Evolutionary conservation across 1,140 invertebrate genomes (phyloP).

Genomic region (Pteromalus puparum): DNA sequence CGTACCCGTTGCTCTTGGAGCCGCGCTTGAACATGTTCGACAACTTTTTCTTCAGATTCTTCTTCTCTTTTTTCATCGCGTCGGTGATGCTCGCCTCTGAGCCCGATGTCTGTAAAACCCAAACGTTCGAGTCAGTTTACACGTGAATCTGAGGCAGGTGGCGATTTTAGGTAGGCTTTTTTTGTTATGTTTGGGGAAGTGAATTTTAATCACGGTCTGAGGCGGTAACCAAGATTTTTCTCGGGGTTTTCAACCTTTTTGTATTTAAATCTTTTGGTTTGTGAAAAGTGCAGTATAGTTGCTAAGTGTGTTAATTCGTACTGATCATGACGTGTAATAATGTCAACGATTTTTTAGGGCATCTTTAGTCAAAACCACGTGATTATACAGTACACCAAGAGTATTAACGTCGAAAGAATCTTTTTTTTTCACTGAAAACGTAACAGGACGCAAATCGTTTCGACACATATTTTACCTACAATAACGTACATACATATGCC

Average conservation of each 20-base stretch:
- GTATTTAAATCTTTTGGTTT: not conserved
- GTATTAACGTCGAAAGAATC: no score
- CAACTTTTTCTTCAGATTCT: constrained; percentile 86
- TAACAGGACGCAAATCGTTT: not conserved
- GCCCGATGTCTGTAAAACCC: constrained; percentile 80
- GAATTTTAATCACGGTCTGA: not conserved
- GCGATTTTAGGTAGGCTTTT: not conserved
- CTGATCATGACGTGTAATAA: no score
- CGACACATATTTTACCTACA: constrained; percentile 6
- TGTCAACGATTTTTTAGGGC: no score
- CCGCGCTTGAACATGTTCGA: constrained; percentile 88
- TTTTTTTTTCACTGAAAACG: not conserved
- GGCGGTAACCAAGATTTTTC: not conserved
- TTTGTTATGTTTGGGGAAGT: not conserved
- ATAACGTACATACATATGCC: not conserved
- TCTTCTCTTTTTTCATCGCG: constrained; percentile 80
- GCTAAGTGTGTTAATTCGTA: no score
- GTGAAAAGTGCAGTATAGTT: not conserved
- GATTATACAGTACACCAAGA: no score
- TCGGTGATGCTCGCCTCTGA: constrained; percentile 86
- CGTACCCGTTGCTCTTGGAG: constrained; percentile 82
- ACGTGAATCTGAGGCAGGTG: not conserved
- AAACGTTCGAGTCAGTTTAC: constrained; percentile 4
- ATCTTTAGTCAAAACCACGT: no score
- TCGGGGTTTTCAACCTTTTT: not conserved